Evolutionary conservation across 2,888 invertebrate genomes (phyloP).

Genomic region (Fragum sueziense): DNA sequence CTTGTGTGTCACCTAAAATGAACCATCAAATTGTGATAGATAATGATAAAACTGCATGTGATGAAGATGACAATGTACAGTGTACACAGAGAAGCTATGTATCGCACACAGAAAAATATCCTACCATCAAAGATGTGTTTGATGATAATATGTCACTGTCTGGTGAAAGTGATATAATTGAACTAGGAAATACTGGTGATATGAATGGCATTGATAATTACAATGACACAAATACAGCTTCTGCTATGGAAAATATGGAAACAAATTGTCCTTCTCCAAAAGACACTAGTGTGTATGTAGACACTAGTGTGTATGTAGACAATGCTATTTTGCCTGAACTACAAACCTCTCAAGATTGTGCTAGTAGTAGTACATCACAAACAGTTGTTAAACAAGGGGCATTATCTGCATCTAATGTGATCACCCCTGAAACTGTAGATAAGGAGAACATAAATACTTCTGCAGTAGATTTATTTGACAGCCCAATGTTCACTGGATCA

Average conservation of each 20-base stretch:
- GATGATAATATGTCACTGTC: not conserved
- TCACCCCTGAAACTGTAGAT: not conserved
- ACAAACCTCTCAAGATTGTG: no score
- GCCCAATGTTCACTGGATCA: not conserved
- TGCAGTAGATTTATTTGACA: slow-evolving; percentile 17
- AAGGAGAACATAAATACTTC: not conserved
- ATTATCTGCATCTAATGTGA: no score
- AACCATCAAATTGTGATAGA: not conserved
- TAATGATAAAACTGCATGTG: not conserved
- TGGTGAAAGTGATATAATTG: not conserved
- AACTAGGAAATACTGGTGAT: no score
- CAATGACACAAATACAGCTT: no score
- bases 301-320: no score
- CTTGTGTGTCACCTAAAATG: not conserved
- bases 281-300: no score
- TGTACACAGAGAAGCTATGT: not conserved
- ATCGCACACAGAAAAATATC: not conserved
- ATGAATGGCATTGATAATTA: no score
- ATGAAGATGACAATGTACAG: not conserved
- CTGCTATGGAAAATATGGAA: no score
- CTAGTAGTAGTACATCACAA: no score
- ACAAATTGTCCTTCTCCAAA: no score
- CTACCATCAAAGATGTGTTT: not conserved
- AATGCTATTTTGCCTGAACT: no score
- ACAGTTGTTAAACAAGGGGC: no score